phyloP scores from a whole-genome alignment of 2,888 invertebrate genomes.

The Hydrotaea cyrtoneurina region DNA sequence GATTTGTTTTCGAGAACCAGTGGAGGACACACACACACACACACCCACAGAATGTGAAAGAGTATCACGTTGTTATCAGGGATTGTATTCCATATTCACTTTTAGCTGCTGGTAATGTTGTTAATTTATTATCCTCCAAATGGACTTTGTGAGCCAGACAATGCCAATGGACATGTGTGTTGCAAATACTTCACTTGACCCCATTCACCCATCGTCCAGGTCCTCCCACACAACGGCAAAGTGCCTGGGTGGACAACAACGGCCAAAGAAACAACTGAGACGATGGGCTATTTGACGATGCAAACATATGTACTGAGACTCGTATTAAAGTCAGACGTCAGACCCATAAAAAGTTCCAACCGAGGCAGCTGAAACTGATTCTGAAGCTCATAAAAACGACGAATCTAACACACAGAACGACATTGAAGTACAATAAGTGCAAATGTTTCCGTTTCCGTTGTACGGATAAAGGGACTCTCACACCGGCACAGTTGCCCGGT shows the following conservation, averaged over 20 bases:
- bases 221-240: neutral
- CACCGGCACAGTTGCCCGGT: neutral
- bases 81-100: neutral
- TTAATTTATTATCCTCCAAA: slow-evolving; percentile 75
- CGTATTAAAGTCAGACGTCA: slow-evolving; percentile 14
- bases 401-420: neutral
- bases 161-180: neutral
- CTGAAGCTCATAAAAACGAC: neutral
- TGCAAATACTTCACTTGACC: neutral
- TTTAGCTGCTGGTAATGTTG: slow-evolving; percentile 44
- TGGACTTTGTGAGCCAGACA: slow-evolving; percentile 71
- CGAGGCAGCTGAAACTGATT: neutral
- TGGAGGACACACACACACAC: too few relatives aligned
- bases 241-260: neutral
- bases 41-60: neutral
- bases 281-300: neutral
- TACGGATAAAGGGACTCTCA: neutral
- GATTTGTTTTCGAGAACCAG: neutral
- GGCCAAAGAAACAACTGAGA: neutral
- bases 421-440: neutral
- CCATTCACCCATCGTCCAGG: neutral
- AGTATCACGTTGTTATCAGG: slow-evolving; percentile 15
- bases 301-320: slow-evolving; percentile 16
- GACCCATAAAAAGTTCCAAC: slow-evolving; percentile 2
- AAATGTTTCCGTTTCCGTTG: neutral